A percentile compares a stretch with the other conserved stretches of the same genome.
Conservation (phyloP, 2,113 vertebrate species). For the Lycaon pictus region DNA sequence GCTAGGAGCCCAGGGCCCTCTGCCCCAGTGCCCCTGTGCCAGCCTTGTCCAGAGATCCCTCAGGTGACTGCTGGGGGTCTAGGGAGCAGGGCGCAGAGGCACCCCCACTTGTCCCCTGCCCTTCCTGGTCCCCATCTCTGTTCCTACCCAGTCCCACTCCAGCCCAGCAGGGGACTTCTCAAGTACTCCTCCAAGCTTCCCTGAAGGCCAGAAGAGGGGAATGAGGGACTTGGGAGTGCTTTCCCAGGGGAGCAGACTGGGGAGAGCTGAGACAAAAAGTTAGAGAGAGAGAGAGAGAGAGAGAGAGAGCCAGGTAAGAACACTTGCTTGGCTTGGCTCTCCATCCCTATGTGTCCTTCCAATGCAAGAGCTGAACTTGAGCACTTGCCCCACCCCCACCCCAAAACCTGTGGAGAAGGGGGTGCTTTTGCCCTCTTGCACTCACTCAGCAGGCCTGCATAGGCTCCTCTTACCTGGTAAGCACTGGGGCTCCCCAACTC, state of each 20-base stretch:
- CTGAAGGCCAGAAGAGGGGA: background rate
- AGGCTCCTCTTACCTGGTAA: too few relatives aligned
- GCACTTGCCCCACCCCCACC: too few relatives aligned
- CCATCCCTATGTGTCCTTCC: rapidly evolving
- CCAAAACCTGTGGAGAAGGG: background rate
- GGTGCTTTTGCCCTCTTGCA: background rate
- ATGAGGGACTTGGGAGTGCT: too few relatives aligned
- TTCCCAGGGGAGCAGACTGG: background rate
- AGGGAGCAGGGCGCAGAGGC: background rate
- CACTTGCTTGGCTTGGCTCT: background rate
- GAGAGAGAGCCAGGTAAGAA: background rate
- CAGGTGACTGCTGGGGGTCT: rapidly evolving
- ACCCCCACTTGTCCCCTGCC: background rate
- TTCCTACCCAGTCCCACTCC: background rate
- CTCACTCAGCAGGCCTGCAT: background rate
- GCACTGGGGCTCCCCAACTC: background rate
- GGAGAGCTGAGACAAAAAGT: background rate
- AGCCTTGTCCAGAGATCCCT: rapidly evolving
- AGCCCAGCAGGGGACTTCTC: background rate
- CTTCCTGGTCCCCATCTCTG: rapidly evolving
- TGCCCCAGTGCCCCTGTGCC: background rate
- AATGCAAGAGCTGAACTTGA: background rate
- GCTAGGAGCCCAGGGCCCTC: background rate
- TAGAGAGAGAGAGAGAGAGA: too few relatives aligned
- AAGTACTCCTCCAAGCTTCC: background rate